Base-by-base conservation (phyloP, 2,888 invertebrate genomes). In the Hedya salicella region DNA sequence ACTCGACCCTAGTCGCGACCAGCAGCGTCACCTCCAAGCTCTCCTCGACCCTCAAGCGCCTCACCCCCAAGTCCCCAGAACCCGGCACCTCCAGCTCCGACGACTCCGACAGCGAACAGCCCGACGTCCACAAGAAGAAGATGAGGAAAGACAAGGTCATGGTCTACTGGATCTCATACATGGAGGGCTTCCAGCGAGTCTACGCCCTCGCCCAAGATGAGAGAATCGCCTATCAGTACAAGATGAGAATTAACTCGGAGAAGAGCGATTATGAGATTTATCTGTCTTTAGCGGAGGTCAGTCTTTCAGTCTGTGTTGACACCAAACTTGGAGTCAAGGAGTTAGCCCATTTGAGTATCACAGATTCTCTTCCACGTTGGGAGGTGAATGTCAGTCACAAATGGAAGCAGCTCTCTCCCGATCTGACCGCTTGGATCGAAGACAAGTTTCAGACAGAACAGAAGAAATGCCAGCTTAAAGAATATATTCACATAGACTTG, bases 151-250 rank as follows among this genome's bases (percentile, higher is more conserved):
- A 96, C 78, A 96, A 96, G 81, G 95, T 96, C 3, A 89, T 94
- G 0, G 95, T 97, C 9, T 96, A 96, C 83, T 97, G 97, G 96
- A 93, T 96, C 40, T 96, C 96, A 4, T 96, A 95, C 78, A 93
- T 95, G 83, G 96, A 96, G 69, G 95, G 95, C 0, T 93, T 94
- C 50, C 97, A 97, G 82, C 89, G 96, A 74, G 95, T 95, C 0
- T 91, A 96, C 63, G 92, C 96, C 14, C 93, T 97, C 75, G 95
- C 96, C 0, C 96, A 96, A 82, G 96, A 96, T 68, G 95, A 96
- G 76, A 91, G 95, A 68, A 93, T 96, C 48, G 95, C 95, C 1
- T 93, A 93, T 62, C 93, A 93, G 67, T 94, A 94, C 53, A 86
- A 93, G 71, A 90, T 91, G 76, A 86, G 86, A 62, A 93, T 94